Percentiles rank a stretch among this genome's conserved stretches.
Conservation (phyloP, 2,113 vertebrate species). For the Columba janthina region DNA sequence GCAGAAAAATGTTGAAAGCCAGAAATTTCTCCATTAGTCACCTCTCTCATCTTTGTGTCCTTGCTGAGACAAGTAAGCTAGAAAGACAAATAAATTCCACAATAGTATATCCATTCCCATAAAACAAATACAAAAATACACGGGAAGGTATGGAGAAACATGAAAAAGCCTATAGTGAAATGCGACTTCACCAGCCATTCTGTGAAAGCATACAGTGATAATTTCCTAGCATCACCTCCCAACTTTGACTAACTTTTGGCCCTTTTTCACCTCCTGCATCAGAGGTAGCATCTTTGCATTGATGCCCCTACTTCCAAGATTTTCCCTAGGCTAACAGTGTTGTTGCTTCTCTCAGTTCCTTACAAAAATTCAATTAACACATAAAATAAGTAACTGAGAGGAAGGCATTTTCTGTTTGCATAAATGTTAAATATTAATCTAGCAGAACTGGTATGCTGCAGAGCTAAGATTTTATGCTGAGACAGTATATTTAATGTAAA, state of each 20-base stretch:
- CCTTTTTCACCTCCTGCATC: neutral
- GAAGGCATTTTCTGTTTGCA: neutral
- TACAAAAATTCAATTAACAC: neutral
- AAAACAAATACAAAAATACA: neutral
- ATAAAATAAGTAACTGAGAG: neutral
- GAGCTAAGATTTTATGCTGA: neutral
- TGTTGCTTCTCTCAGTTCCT: neutral
- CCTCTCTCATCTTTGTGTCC: neutral
- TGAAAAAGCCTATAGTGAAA: neutral
- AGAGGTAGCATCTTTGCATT: neutral
- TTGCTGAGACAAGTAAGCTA: neutral
- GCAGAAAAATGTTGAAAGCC: neutral
- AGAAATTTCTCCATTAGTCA: neutral
- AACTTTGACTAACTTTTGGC: neutral
- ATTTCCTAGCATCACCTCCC: neutral
- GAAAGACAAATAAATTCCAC: neutral
- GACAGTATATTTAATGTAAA: neutral
- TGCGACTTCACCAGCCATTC: neutral
- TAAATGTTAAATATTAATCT: neutral
- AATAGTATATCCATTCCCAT: neutral
- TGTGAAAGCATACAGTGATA: neutral
- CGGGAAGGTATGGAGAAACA: neutral
- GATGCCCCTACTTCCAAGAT: neutral
- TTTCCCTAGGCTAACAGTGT: neutral
- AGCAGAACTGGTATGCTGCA: neutral